A percentile compares a stretch with the other conserved stretches of the same genome.
Evolutionary conservation across 2,113 vertebrate species (phyloP).

Genomic region (Vulpes ferrilata): DNA sequence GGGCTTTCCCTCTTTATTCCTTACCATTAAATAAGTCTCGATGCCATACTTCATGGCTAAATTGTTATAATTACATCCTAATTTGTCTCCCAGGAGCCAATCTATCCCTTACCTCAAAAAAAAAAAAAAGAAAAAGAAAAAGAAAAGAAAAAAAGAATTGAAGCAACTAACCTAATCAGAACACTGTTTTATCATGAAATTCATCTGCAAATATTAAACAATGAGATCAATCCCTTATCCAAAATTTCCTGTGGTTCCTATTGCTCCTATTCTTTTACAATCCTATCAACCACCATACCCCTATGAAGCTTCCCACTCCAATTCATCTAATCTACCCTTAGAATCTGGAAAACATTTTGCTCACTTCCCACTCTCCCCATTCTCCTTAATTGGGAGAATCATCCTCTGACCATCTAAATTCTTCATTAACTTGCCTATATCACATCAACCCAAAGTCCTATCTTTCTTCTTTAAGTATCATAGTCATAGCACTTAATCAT

Average conservation of each 20-base stretch:
- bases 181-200: background rate
- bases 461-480: constrained; percentile 30
- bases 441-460: constrained; percentile 15
- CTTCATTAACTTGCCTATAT: constrained; percentile 5
- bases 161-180: constrained; percentile 32
- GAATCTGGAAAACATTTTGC: background rate
- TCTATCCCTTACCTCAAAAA: background rate
- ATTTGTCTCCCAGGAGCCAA: background rate
- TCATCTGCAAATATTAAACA: constrained; percentile 7
- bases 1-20: background rate
- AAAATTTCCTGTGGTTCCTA: background rate
- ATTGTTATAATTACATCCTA: background rate
- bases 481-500: constrained; percentile 7
- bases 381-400: background rate
- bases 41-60: background rate
- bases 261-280: background rate
- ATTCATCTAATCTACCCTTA: background rate
- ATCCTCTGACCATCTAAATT: background rate
- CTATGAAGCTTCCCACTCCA: background rate
- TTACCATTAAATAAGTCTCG: background rate
- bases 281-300: background rate
- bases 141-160: background rate
- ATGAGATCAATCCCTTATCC: background rate
- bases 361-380: background rate
- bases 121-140: background rate